phyloP scores from a whole-genome alignment of 2,888 invertebrate species.

The Stomorhina lunata region DNA sequence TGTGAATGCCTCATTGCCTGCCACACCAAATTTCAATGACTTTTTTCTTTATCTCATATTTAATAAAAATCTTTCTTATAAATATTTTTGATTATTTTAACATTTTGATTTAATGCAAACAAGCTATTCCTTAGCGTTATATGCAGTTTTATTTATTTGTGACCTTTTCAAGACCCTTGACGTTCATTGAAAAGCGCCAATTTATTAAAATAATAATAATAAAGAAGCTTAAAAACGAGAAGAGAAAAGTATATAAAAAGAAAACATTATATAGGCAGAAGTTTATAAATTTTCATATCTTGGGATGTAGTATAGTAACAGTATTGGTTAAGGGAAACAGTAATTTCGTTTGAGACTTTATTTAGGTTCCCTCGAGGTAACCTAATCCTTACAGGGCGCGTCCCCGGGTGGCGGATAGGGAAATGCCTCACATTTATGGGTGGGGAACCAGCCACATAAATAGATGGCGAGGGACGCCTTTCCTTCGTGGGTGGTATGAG shows the following conservation, averaged over 20 bases:
- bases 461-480: no score
- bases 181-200: slow-evolving; percentile 2
- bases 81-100: slow-evolving; percentile 36
- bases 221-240: not conserved
- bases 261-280: no score
- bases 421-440: no score
- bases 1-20: slow-evolving; percentile 21
- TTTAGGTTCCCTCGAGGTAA: no score
- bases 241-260: not conserved
- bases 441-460: no score
- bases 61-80: not conserved
- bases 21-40: slow-evolving; percentile 38
- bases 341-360: no score
- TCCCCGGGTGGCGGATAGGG: no score
- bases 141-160: slow-evolving; percentile 28
- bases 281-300: no score
- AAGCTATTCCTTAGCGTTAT: slow-evolving; percentile 21
- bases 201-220: not conserved
- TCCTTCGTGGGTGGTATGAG: no score
- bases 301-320: no score
- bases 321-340: no score
- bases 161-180: slow-evolving; percentile 27
- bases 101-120: slow-evolving; percentile 36
- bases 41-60: not conserved
- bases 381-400: no score